Conservation (phyloP, 2,888 invertebrate species). For the Drosophila cracens region DNA sequence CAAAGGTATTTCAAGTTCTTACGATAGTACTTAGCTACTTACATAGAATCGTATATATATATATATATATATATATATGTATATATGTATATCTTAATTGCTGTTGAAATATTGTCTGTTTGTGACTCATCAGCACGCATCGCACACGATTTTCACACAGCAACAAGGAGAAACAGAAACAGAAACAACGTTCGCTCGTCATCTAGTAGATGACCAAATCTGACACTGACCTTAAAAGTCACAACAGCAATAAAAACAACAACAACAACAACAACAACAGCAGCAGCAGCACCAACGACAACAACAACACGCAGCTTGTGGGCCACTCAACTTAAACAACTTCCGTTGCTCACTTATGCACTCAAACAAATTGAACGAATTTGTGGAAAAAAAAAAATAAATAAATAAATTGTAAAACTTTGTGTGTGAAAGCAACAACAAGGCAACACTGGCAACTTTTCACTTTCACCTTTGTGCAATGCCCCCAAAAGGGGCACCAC, state of each 20-base stretch:
- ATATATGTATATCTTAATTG: constrained; percentile 11
- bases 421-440: constrained; percentile 38
- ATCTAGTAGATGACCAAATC: constrained; percentile 53
- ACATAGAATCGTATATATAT: not conserved
- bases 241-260: constrained; percentile 11
- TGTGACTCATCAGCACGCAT: constrained; percentile 39
- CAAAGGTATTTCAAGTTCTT: constrained; percentile 18
- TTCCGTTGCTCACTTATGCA: constrained; percentile 61
- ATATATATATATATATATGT: not conserved
- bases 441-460: constrained; percentile 35
- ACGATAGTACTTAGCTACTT: not conserved
- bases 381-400: constrained; percentile 25
- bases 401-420: constrained; percentile 41
- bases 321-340: constrained; percentile 58
- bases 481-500: constrained; percentile 14
- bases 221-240: constrained; percentile 70
- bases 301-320: constrained; percentile 3
- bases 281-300: not conserved
- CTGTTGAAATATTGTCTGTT: constrained; percentile 9
- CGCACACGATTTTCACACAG: constrained; percentile 20
- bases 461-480: constrained; percentile 67
- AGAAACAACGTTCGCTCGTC: constrained; percentile 9
- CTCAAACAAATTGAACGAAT: constrained; percentile 43
- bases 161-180: constrained; percentile 19
- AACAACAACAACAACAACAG: constrained; percentile 12